Evolutionary conservation across 2,888 invertebrate species (phyloP).

Genomic region (Drosophila greeni): DNA sequence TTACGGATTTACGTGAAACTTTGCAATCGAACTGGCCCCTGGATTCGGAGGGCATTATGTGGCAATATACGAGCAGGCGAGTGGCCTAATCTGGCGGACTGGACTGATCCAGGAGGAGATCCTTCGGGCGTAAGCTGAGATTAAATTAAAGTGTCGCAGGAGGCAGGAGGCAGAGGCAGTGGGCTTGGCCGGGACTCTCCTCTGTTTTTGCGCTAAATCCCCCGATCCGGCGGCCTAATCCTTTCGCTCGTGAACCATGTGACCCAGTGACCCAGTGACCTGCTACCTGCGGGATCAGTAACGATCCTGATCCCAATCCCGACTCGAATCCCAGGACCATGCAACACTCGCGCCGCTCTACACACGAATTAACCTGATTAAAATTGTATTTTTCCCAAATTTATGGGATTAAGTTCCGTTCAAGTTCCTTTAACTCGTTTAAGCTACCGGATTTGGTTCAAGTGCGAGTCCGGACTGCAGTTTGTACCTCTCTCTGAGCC

Average conservation of each 20-base stretch:
- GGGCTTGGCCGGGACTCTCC: conserved; percentile 33
- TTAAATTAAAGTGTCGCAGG: conserved; percentile 75
- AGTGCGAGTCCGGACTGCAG: too few species aligned
- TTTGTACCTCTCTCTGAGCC: conserved; percentile 56
- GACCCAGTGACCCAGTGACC: conserved; percentile 10
- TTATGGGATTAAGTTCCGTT: conserved; percentile 75
- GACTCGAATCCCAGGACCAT: conserved; percentile 30
- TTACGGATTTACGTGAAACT: conserved; percentile 67
- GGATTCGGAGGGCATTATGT: conserved; percentile 49
- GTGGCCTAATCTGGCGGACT: conserved; percentile 48
- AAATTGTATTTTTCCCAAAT: conserved; percentile 74
- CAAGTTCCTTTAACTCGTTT: conserved; percentile 76
- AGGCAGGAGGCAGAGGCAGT: conserved; percentile 37
- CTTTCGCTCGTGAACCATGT: conserved; percentile 44
- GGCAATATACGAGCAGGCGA: conserved; percentile 66
- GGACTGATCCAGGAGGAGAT: conserved; percentile 55
- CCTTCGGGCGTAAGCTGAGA: conserved; percentile 60
- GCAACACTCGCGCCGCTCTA: conserved; percentile 58
- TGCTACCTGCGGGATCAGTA: conserved; percentile 32
- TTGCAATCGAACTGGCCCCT: conserved; percentile 54
- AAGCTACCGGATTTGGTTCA: conserved; percentile 75
- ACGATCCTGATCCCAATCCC: neutral
- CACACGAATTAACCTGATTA: conserved; percentile 75
- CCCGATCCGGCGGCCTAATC: conserved; percentile 44
- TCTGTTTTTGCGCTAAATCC: conserved; percentile 49